Conservation (phyloP, 2,797 vertebrate species). For the Hippopotamyrus pictus region DNA sequence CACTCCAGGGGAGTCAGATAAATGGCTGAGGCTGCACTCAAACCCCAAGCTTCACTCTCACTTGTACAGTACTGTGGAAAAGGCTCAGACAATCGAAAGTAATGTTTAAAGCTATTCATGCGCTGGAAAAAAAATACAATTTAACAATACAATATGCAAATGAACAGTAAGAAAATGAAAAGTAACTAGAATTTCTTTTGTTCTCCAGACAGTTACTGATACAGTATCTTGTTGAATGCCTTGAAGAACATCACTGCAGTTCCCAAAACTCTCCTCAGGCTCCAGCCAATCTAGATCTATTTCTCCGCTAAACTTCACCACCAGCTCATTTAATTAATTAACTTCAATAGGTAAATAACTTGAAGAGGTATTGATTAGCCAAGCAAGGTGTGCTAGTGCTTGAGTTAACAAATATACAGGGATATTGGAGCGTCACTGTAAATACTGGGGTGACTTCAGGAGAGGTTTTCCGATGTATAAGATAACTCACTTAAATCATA, state of each 20-base stretch:
- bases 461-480: not conserved
- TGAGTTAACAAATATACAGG: not conserved
- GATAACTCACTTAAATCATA: not conserved
- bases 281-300: not conserved
- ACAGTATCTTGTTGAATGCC: not conserved
- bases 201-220: not conserved
- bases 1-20: not conserved
- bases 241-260: not conserved
- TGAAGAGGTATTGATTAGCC: not conserved
- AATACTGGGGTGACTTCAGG: not conserved
- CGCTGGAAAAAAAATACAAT: not conserved
- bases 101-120: not conserved
- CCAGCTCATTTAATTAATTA: not conserved
- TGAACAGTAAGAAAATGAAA: not conserved
- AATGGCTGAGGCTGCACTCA: not conserved
- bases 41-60: not conserved
- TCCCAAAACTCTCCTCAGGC: not conserved
- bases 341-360: not conserved
- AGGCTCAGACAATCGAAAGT: not conserved
- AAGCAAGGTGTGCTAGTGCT: not conserved
- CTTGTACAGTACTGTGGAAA: not conserved
- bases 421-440: not conserved
- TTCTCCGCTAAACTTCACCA: not conserved
- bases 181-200: not conserved
- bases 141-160: not conserved